These are phyloP conservation scores for Carassius auratus DNA, from an alignment of 2,113 vertebrate genomes.

Conservation along the genomic window DNA sequence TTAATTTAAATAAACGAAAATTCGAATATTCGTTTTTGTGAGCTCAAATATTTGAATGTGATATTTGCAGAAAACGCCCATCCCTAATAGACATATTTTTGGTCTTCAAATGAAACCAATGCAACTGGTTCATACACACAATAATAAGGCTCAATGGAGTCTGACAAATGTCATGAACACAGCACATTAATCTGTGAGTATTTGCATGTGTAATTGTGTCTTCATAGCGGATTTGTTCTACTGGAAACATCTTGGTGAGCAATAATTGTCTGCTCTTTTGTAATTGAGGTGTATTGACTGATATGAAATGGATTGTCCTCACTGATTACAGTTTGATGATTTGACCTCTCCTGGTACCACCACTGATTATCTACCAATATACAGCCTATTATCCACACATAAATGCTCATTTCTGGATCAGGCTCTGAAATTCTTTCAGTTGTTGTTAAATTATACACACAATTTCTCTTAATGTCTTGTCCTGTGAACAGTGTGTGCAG, in stretches of 20 bases:
- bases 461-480: neutral
- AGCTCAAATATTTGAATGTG: no score
- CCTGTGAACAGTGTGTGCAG: neutral
- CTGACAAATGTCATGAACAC: constrained; percentile 38
- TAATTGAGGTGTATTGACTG: constrained; percentile 40
- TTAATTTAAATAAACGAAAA: no score
- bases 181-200: constrained; percentile 29
- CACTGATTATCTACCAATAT: constrained; percentile 7
- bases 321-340: constrained; percentile 24
- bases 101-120: neutral
- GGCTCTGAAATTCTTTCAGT: neutral
- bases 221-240: constrained; percentile 26
- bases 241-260: constrained; percentile 29
- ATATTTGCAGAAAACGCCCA: no score
- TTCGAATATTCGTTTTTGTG: no score
- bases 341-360: neutral
- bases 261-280: constrained; percentile 35
- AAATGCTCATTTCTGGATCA: neutral
- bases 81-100: neutral
- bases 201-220: constrained; percentile 36
- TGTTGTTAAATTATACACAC: neutral
- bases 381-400: neutral
- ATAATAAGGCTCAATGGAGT: constrained; percentile 20
- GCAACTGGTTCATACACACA: neutral
- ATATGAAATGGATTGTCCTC: constrained; percentile 39